Evolutionary conservation across 1,140 invertebrate genomes (phyloP), one percentile per base, ranked within the genome.

Genomic region (Drosophila azteca): DNA sequence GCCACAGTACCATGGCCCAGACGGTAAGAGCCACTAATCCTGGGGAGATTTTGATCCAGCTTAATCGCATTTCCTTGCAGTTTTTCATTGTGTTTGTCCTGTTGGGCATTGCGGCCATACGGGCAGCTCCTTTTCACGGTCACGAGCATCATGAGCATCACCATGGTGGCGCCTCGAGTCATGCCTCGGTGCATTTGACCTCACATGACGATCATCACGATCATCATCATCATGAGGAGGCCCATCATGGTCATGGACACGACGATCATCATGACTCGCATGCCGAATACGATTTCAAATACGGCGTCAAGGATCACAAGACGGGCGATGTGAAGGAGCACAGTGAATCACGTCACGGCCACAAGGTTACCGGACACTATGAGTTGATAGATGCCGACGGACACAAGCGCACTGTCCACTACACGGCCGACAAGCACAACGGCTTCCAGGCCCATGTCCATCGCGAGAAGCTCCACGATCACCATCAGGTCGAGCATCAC

Each of bases 361-460:
- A 90, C 57, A 81, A 83, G 73, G 91, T 92, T 57, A 76, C 90
- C 69, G 91, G 91, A 75, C 77, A 90, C 54, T 92, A 92, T 70
- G 80, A 83, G 77, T 78, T 92, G 70, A 81, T 92, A 58, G 92
- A 92, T 61, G 89, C 92, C 50, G 92, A 92, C 71, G 92, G 92
- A n/a, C 90, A 91, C 67, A 90, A 91, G 67, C 75, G 92, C 2
- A 90, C 82, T 50, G 92, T 92, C 15, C 92, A 92, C 57, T 92
- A 92, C 48, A 90, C 87, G 2, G 91, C 92, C 41, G 92, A 92
- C 60, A 84, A 87, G 59, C 79, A 90, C 75, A 90, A 81, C 68
- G 92, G 92, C 3, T 92, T 92, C 75, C 84, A 92, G 61, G 92
- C 92, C 7, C 69, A 85, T 8, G 92, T 92, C 17, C 70, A 78